Evolutionary conservation across 2,113 vertebrate species (phyloP), one percentile per base, ranked within the genome.

Genomic region (Cottus gobio): DNA sequence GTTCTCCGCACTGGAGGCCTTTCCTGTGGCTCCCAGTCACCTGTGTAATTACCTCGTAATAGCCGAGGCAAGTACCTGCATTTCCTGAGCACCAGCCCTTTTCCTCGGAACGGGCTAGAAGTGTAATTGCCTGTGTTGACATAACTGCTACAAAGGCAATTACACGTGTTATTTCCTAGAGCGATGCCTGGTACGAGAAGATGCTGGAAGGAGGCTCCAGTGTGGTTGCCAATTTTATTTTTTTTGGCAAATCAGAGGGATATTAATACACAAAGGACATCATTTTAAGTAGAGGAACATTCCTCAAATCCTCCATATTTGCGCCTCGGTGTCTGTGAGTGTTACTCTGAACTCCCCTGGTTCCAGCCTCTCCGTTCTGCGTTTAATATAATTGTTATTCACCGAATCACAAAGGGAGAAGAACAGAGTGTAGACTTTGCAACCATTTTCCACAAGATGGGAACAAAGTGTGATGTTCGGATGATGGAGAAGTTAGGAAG

Each of bases 51-150:
- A 92, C 79, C 89, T 87, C 71, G 80, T 87, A 90, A 91, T 79
- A 91, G 84, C 80, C 62, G 18, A 86, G 90, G 72, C 84, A 91
- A 84, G 87, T 89, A 88, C 88, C 79, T 85, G 75, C 85, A 81
- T 84, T 84, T 91, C 84, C 90, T 83, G 82, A 76, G 83, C 82
- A 57, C 84, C 71, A 81, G 50, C 71, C 81, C 64, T 77, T 71
- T 71, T 64, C 85, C 39, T 75, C 81, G 87, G 86, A 92, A 91
- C 64, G 79, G 77, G 65, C 81, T 62, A 66, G 15, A 65, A 79
- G 87, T 86, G 85, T 92, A 92, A 93, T 92, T 91, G 85, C 87
- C 79, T 77, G 83, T 87, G 85, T 87, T 90, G 84, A 93, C 88
- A 91, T 83, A 91, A 89, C 85, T 67, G 81, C 80, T 88, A 92